Percentiles rank a stretch among this genome's conserved stretches.
phyloP scores from a whole-genome alignment of 1,140 invertebrate genomes.

The Delia radicum region DNA sequence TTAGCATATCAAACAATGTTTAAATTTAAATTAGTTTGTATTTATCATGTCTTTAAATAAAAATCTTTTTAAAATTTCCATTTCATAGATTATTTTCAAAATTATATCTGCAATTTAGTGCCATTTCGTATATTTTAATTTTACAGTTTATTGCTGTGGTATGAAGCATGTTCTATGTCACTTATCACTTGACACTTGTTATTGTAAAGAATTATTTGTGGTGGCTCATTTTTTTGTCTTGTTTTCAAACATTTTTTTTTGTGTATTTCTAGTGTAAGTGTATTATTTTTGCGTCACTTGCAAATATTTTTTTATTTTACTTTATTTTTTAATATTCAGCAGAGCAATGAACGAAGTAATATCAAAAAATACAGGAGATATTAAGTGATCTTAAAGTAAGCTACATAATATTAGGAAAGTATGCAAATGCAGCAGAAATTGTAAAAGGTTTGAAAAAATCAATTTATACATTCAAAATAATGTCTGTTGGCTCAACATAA shows the following conservation, averaged over 20 bases:
- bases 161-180: conserved; percentile 21
- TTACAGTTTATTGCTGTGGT: neutral
- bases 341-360: neutral
- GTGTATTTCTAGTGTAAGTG: no score
- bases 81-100: neutral
- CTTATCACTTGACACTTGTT: conserved; percentile 21
- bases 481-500: no score
- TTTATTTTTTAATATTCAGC: neutral
- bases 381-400: no score
- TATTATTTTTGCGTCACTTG: conserved; percentile 8
- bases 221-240: conserved; percentile 12
- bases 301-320: conserved; percentile 2
- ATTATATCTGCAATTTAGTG: neutral
- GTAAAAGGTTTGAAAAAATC: no score
- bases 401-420: no score
- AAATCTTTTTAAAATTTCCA: neutral
- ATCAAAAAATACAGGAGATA: no score
- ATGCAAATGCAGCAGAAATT: no score
- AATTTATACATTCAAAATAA: no score
- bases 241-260: conserved; percentile 6
- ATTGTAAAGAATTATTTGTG: conserved; percentile 22
- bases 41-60: no score
- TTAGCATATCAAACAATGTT: no score
- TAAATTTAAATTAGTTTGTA: no score
- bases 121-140: neutral